These are phyloP conservation scores for Pseudochirops corinnae DNA, from an alignment of 2,797 vertebrate species.

Conservation along the genomic window DNA sequence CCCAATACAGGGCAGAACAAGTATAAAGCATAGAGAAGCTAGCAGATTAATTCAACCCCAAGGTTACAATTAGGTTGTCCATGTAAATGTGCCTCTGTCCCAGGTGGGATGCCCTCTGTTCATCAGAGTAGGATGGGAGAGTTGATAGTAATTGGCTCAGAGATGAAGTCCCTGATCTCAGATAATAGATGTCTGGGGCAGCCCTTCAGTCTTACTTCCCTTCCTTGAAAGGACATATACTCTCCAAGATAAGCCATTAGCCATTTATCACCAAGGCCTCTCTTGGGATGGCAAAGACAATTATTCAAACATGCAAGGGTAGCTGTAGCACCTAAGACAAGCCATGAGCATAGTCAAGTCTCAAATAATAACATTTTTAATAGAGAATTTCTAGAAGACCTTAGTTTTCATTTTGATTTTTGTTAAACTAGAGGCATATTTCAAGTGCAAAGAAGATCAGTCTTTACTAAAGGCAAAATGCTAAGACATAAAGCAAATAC, in stretches of 20 bases:
- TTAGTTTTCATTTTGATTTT: constrained; percentile 27
- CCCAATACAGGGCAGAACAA: neutral
- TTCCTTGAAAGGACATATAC: neutral
- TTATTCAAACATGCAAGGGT: neutral
- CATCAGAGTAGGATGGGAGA: neutral
- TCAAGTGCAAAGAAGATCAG: neutral
- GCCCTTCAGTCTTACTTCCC: neutral
- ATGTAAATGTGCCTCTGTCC: neutral
- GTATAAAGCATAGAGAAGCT: neutral
- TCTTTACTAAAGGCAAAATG: constrained; percentile 24
- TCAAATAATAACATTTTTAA: constrained; percentile 20
- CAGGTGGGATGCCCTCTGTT: neutral
- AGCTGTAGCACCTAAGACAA: neutral
- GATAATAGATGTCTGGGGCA: neutral
- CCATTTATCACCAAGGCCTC: neutral
- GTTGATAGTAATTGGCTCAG: neutral
- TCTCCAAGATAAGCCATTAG: neutral
- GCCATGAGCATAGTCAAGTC: neutral
- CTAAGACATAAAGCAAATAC: neutral
- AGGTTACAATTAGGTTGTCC: neutral
- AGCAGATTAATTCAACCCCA: neutral
- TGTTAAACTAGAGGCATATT: neutral
- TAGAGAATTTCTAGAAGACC: neutral
- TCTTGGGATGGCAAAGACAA: neutral
- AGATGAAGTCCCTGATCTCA: neutral